These are phyloP conservation scores for Aricia agestis DNA, from an alignment of 1,140 invertebrate genomes.

Conservation along the genomic window DNA sequence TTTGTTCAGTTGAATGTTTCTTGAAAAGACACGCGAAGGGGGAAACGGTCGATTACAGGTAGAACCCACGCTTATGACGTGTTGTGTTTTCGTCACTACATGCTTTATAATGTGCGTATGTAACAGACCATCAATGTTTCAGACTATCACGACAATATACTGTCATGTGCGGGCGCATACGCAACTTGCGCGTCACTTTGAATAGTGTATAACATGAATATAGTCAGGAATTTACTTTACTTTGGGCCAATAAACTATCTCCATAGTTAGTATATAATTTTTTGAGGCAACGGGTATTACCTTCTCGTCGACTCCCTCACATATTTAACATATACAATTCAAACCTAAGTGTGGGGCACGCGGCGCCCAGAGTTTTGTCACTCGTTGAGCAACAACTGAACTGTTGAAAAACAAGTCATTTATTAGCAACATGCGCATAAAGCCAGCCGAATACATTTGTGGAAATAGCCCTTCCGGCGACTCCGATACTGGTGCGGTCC, in stretches of 20 bases:
- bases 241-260: constrained; percentile 44
- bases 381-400: constrained; percentile 74
- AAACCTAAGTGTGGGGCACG: constrained; percentile 74
- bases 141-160: too few relatives aligned
- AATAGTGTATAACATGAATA: not conserved
- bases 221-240: not conserved
- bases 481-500: not conserved
- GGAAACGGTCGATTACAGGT: too few relatives aligned
- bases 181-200: too few relatives aligned
- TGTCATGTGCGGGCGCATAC: too few relatives aligned
- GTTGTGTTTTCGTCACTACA: too few relatives aligned
- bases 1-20: constrained; percentile 23
- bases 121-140: too few relatives aligned
- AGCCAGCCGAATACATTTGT: constrained; percentile 58
- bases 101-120: too few relatives aligned
- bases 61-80: too few relatives aligned
- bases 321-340: constrained; percentile 72
- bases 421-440: constrained; percentile 73
- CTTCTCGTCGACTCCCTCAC: constrained; percentile 71
- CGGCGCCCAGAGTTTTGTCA: constrained; percentile 73
- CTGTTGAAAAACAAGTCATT: constrained; percentile 76
- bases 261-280: constrained; percentile 56
- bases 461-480: constrained; percentile 35
- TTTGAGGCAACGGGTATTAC: constrained; percentile 68
- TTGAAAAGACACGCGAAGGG: too few relatives aligned